Base-by-base conservation (phyloP, 2,888 invertebrate genomes). In the Drosophila silvestris region DNA sequence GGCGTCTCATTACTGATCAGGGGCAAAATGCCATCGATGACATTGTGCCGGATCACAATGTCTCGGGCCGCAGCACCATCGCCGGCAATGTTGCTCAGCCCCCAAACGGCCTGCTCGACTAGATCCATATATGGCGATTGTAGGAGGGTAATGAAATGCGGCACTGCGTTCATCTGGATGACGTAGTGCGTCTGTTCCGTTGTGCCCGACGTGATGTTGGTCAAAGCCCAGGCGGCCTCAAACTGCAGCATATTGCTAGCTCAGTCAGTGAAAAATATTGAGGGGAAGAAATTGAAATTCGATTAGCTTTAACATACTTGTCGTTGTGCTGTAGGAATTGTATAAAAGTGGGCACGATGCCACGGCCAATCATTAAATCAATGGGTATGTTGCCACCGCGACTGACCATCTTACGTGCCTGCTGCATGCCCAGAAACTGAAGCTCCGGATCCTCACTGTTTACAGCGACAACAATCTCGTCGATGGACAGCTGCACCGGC, bases 191-290 rank as follows among this genome's bases (percentile, higher is more conserved):
- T 99, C 93, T 99, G 98, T 1, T 96, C 96, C 0, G 97, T 96
- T 0, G 97, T 97, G 10, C 99, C 99, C 0, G 99, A 99, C 0
- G 99, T 99, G 63, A 99, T 97, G 92, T 99, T 99, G 33, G 99
- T 99, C 66, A 99, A 94, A 0, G 98, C 98, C 99, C 99, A 99
- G 0, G 99, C 97, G 1, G 99, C 97, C 94, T 99, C 99, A 94
- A 99, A 99, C 93, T 99, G 97, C 1, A 98, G 94, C 59, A 95
- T 94, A 0, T 96, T 93, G 81, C 97, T 97, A 67, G 5, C 19
- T 10, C 22, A 57, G 4, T 6, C 22, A 22, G 14, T 22, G 14
- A 16, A 26, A 26, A 37, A 91, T 30, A 19, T 10, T 47, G 1
- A 6, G 10, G 2, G 6, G 1, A 10, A 1, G 3, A 10, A 51